Evolutionary conservation across 2,888 invertebrate species (phyloP), one percentile per base, ranked within the genome.

Genomic region (Drosophila stalkeri): DNA sequence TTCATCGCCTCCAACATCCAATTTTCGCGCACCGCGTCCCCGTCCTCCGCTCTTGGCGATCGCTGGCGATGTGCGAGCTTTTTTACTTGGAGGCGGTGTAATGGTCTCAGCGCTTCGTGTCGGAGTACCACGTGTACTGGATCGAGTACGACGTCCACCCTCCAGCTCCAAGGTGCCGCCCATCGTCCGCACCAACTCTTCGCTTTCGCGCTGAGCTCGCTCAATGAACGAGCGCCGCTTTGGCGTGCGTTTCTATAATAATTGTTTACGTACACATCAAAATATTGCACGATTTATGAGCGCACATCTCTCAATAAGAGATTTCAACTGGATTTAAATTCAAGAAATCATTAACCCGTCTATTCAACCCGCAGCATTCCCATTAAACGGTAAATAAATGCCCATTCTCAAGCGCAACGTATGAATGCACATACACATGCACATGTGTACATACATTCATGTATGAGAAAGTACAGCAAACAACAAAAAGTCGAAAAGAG

Each of bases 121-220:
- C 33, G 91, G 92, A 55, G 91, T 91, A 54, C 93, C 92, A 39
- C 93, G 90, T 33, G 92, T 90, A 78, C 93, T 93, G 27, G 93
- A 93, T 46, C 93, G 91, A 35, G 93, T 93, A 33, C 90, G 91
- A 44, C 93, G 88, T 8, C 93, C 93, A 12, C 92, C 92, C 59
- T 92, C 93, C 33, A 92, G 76, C 61, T 93, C 92, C 41, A 93
- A 61, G 41, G 83, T 91, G 16, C 92, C 92, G n/a, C 93, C 93
- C 90, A 93, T 91, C 33, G 86, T 92, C 64, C 93, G 92, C 0
- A 93, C 91, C 16, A 93, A 80, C 59, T 93, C 93, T 67, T 93
- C 93, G 51, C 93, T 93, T 81, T 93, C 93, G 14, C 91, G 91
- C 69, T 92, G 92, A 54, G 92, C 93, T n/a, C 92, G 87, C 79